phyloP scores from a whole-genome alignment of 2,888 invertebrate species.

The Seira musarum region DNA sequence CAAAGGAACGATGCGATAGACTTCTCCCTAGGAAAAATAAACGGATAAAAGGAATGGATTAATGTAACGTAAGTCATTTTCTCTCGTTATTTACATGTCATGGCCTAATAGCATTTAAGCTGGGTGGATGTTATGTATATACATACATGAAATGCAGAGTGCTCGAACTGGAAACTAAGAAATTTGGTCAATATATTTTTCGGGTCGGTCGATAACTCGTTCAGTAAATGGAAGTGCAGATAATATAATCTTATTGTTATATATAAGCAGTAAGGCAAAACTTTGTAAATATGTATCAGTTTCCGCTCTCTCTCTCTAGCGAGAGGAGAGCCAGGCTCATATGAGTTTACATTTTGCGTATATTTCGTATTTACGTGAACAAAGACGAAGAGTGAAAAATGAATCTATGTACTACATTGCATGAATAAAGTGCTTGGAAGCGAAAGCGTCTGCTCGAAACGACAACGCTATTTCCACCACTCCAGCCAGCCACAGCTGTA shows the following conservation, averaged over 20 bases:
- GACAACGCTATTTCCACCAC: neutral
- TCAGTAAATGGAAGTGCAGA: neutral
- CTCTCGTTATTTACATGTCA: constrained; percentile 22
- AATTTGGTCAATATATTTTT: constrained; percentile 44
- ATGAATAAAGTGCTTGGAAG: neutral
- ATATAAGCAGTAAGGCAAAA: neutral
- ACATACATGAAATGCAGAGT: neutral
- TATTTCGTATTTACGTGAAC: no score
- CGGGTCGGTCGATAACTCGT: constrained; percentile 40
- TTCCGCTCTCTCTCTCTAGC: constrained; percentile 9
- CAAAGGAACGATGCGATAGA: neutral
- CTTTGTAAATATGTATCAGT: neutral
- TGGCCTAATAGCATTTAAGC: constrained; percentile 12
- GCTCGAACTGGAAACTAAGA: neutral
- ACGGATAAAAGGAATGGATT: constrained; percentile 15
- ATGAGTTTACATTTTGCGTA: neutral
- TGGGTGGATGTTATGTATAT: neutral
- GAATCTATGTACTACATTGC: no score
- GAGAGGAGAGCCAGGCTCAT: neutral
- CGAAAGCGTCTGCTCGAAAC: constrained; percentile 1
- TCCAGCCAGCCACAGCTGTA: constrained; percentile 3
- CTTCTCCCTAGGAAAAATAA: neutral
- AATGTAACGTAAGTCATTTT: constrained; percentile 29
- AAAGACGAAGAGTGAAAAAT: neutral
- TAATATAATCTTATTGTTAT: neutral